Evolutionary conservation across 2,797 vertebrate genomes (phyloP).

Genomic region (Okamejei kenojei): DNA sequence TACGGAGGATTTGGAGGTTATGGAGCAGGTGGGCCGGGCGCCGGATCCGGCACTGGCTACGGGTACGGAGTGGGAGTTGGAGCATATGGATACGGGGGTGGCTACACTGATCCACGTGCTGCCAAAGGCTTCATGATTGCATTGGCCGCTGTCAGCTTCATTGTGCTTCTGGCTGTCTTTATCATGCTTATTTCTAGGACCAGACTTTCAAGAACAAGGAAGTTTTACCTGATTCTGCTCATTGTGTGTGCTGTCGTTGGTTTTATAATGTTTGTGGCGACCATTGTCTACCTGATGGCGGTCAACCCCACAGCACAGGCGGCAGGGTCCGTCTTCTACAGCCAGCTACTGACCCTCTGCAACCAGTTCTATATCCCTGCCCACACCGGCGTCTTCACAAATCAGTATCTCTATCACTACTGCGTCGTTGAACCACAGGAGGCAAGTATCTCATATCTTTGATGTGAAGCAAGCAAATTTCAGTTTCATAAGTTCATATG

Average conservation of each 20-base stretch:
- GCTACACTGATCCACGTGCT: constrained; percentile 70
- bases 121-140: constrained; percentile 78
- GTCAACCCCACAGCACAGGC: constrained; percentile 78
- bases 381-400: constrained; percentile 52
- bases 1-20: constrained; percentile 55
- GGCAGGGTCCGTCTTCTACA: constrained; percentile 61
- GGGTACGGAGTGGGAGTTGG: constrained; percentile 49
- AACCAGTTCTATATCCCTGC: constrained; percentile 62
- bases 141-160: constrained; percentile 72
- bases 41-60: constrained; percentile 43
- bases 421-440: constrained; percentile 87
- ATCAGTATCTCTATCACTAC: constrained; percentile 86
- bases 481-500: no score
- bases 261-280: constrained; percentile 70
- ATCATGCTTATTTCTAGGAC: constrained; percentile 69
- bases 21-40: constrained; percentile 41
- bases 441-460: constrained; percentile 54
- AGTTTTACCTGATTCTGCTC: constrained; percentile 68
- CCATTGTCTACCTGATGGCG: constrained; percentile 76
- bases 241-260: constrained; percentile 66
- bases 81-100: constrained; percentile 57
- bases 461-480: background rate
- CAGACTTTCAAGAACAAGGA: constrained; percentile 58
- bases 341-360: constrained; percentile 66
- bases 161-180: constrained; percentile 63